These are phyloP conservation scores for Drosophila mayri DNA, from an alignment of 1,140 invertebrate genomes.

Conservation along the genomic window DNA sequence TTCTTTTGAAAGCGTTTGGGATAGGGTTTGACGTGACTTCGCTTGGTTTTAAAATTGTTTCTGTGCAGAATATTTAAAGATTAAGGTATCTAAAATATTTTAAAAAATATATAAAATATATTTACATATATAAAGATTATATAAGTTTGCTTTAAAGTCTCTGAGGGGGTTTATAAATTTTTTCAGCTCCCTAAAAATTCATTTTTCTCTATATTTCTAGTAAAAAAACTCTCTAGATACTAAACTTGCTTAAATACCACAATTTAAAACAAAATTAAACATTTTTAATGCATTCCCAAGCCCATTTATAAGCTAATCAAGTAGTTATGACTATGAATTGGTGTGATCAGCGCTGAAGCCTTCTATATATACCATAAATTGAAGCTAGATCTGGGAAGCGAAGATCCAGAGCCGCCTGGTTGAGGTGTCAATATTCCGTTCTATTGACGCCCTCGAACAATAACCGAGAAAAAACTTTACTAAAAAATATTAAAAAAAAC, in stretches of 20 bases:
- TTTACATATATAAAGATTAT: not conserved
- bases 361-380: conserved; percentile 3
- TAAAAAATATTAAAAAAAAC: conserved; percentile 14
- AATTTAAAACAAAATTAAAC: not conserved
- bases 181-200: not conserved
- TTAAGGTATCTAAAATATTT: not conserved
- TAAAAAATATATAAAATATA: not conserved
- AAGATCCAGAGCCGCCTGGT: not conserved
- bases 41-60: not conserved
- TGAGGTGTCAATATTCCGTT: conserved; percentile 69
- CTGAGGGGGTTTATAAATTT: not conserved
- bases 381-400: conserved; percentile 6
- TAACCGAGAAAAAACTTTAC: conserved; percentile 1
- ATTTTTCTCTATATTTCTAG: too few species aligned
- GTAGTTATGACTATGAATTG: conserved; percentile 13
- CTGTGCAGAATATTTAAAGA: not conserved
- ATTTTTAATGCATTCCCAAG: not conserved
- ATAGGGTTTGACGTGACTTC: accelerated
- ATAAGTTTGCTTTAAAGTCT: not conserved
- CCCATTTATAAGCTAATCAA: conserved; percentile 9
- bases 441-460: conserved; percentile 68
- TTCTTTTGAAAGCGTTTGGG: not conserved
- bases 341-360: conserved; percentile 7
- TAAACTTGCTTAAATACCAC: not conserved
- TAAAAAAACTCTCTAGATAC: not conserved